Evolutionary conservation across 2,888 invertebrate genomes (phyloP).

Genomic region (Drosophila percnosoma): DNA sequence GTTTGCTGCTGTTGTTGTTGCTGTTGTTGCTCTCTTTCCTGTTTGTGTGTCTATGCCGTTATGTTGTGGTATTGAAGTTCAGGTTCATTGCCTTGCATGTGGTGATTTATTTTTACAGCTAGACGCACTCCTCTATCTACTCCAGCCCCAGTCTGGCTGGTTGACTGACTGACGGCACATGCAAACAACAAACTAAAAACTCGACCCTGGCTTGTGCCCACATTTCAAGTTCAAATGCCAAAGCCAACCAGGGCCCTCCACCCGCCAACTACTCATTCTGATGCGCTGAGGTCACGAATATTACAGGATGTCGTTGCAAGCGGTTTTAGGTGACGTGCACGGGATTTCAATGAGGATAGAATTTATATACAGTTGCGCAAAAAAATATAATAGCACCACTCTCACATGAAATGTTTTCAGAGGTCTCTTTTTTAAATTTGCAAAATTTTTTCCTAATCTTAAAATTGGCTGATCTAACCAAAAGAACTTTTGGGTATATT

Average conservation of each 20-base stretch:
- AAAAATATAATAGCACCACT: not conserved
- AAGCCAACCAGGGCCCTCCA: not conserved
- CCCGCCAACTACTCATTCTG: not conserved
- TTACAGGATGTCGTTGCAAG: conserved; percentile 9
- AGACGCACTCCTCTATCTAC: conserved; percentile 22
- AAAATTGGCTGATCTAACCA: not conserved
- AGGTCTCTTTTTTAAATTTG: not conserved
- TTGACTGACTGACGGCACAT: conserved; percentile 24
- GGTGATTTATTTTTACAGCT: conserved; percentile 63
- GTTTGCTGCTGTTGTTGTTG: conserved; percentile 28
- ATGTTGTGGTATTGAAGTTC: conserved; percentile 64
- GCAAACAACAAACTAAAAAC: conserved; percentile 38
- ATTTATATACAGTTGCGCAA: not conserved
- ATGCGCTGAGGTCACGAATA: conserved; percentile 50
- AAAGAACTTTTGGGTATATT: not conserved
- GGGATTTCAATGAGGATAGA: not conserved
- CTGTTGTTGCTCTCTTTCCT: conserved; percentile 38
- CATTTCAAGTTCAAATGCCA: conserved; percentile 62
- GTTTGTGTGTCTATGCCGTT: conserved; percentile 33
- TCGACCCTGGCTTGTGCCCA: conserved; percentile 29
- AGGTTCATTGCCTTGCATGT: conserved; percentile 79
- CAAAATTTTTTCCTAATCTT: not conserved
- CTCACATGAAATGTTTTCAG: not conserved
- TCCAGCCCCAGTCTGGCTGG: conserved; percentile 9
- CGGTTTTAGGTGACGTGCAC: not conserved